A percentile compares a stretch with the other conserved stretches of the same genome.
These are phyloP conservation scores for Druon quercuslanigerum DNA, from an alignment of 1,140 invertebrate genomes.

Conservation along the genomic window DNA sequence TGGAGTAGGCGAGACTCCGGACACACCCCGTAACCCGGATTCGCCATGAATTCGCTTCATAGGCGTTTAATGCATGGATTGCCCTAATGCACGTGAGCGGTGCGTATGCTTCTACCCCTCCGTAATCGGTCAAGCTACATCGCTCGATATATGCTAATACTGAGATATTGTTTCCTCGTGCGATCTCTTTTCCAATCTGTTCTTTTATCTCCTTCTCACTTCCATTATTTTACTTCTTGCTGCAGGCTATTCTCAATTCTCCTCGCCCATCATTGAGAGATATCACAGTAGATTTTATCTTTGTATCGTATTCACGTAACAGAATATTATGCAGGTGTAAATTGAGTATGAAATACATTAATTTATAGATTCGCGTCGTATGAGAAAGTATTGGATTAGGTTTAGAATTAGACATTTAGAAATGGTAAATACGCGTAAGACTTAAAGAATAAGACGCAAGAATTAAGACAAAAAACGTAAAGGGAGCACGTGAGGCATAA, in stretches of 20 bases:
- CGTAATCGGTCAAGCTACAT: slow-evolving; percentile 8
- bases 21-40: neutral
- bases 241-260: slow-evolving; percentile 17
- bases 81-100: neutral
- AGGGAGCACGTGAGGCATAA: neutral
- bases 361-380: neutral
- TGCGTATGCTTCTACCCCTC: neutral
- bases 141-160: slow-evolving; percentile 29
- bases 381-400: neutral
- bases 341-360: neutral
- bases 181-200: neutral
- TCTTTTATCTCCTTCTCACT: neutral
- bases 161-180: slow-evolving; percentile 24
- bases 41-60: neutral
- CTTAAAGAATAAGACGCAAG: no score
- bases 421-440: no score
- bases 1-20: no score
- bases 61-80: neutral
- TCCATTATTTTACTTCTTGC: slow-evolving; percentile 1
- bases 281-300: neutral
- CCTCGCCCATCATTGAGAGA: neutral
- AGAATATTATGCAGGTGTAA: neutral
- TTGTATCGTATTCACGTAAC: neutral
- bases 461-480: no score
- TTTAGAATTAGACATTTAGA: no score